A percentile compares a stretch with the other conserved stretches of the same genome.
Evolutionary conservation across 1,140 invertebrate genomes (phyloP).

Genomic region (Diabrotica virgifera): DNA sequence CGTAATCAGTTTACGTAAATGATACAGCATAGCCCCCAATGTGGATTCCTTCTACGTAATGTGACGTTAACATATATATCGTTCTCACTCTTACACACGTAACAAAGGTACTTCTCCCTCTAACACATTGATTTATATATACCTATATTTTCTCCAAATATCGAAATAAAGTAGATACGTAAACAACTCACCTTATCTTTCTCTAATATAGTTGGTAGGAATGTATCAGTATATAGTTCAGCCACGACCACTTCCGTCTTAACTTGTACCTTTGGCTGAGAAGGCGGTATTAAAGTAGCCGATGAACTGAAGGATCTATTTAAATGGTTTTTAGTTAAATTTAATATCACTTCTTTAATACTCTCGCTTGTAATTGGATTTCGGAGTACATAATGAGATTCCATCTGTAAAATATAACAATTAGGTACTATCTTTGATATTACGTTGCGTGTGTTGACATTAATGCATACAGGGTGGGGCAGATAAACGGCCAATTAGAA

Average conservation of each 20-base stretch:
- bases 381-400: constrained; percentile 64
- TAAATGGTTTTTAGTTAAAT: constrained; percentile 59
- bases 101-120: too few relatives aligned
- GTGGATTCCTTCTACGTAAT: too few relatives aligned
- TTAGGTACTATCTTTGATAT: neutral
- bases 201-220: constrained; percentile 50
- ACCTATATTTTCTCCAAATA: too few relatives aligned
- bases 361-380: constrained; percentile 56
- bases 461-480: neutral
- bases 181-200: constrained; percentile 35
- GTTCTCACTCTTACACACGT: too few relatives aligned
- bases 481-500: too few relatives aligned
- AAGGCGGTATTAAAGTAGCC: constrained; percentile 36
- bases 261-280: constrained; percentile 12
- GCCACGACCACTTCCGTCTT: constrained; percentile 47
- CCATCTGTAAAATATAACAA: constrained; percentile 55
- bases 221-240: constrained; percentile 58
- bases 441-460: too few relatives aligned
- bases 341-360: constrained; percentile 62
- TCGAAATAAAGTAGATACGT: too few relatives aligned
- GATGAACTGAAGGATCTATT: constrained; percentile 48
- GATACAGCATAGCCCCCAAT: too few relatives aligned
- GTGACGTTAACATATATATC: too few relatives aligned
- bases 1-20: too few relatives aligned
- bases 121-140: too few relatives aligned